These are phyloP conservation scores for Nematopogon swammerdamellus DNA, from an alignment of 2,888 invertebrate genomes.

Conservation along the genomic window DNA sequence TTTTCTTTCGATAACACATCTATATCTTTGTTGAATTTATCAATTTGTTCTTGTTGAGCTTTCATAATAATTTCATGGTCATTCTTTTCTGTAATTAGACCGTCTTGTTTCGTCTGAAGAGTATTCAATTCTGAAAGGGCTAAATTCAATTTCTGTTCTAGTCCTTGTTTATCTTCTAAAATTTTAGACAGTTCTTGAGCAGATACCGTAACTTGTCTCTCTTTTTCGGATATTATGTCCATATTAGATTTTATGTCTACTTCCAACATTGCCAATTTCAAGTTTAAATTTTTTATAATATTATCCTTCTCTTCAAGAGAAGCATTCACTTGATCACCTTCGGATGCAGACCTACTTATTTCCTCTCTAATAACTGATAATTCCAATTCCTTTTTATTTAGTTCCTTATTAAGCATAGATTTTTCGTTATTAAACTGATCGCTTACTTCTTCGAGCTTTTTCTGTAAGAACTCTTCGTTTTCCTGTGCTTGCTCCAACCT, in stretches of 20 bases:
- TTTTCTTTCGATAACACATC: conserved; percentile 31
- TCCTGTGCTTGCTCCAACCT: conserved; percentile 46
- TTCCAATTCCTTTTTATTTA: conserved; percentile 29
- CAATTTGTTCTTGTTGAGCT: conserved; percentile 34
- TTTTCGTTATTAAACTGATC: conserved; percentile 42
- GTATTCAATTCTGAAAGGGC: conserved; percentile 28
- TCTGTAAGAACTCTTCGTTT: conserved; percentile 47
- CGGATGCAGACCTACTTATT: conserved; percentile 24
- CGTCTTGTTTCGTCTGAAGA: conserved; percentile 41
- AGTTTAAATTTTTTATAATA: conserved; percentile 31
- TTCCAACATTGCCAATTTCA: conserved; percentile 43
- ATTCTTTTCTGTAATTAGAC: conserved; percentile 34
- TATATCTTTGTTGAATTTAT: conserved; percentile 32
- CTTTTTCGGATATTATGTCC: conserved; percentile 43
- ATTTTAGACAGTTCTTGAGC: conserved; percentile 35
- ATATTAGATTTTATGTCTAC: conserved; percentile 44
- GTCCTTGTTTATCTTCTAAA: conserved; percentile 35
- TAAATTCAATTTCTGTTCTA: conserved; percentile 46
- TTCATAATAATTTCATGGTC: conserved; percentile 39
- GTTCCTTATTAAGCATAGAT: conserved; percentile 33
- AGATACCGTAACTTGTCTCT: conserved; percentile 37
- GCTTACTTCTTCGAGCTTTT: conserved; percentile 39
- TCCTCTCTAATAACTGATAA: conserved; percentile 25
- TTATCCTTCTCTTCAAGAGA: conserved; percentile 36
- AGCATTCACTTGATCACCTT: conserved; percentile 25